These are phyloP conservation scores for Euwallacea fornicatus DNA, from an alignment of 1,140 invertebrate species.

Conservation along the genomic window DNA sequence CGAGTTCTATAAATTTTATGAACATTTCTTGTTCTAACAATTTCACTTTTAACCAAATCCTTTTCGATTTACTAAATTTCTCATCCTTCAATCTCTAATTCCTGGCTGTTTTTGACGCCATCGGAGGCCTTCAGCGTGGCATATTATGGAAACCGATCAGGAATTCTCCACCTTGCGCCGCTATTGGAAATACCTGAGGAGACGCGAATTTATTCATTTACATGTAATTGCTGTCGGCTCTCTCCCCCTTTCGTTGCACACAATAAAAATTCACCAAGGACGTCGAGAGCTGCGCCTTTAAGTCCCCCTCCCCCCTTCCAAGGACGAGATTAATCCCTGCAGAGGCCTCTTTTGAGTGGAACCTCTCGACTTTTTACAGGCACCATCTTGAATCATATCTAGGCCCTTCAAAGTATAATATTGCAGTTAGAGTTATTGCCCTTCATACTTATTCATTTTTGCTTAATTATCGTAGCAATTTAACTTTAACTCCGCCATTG, in stretches of 20 bases:
- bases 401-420: background rate
- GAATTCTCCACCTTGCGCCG: constrained; percentile 45
- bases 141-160: constrained; percentile 23
- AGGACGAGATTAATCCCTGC: constrained; percentile 17
- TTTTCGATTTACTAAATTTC: constrained; percentile 1
- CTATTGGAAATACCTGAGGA: constrained; percentile 50
- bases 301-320: background rate
- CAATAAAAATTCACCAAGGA: constrained; percentile 33
- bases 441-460: too few species aligned
- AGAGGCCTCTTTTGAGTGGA: background rate
- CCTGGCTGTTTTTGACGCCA: background rate
- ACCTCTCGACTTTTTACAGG: background rate
- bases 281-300: background rate
- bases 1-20: too few species aligned
- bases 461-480: too few species aligned
- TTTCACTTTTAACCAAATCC: background rate
- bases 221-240: constrained; percentile 50
- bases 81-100: background rate
- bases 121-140: background rate
- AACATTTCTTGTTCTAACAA: background rate
- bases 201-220: constrained; percentile 51
- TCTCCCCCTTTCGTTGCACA: constrained; percentile 31
- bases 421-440: background rate
- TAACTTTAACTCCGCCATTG: too few species aligned
- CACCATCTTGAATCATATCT: background rate